Conservation (phyloP, 2,797 vertebrate species). For the Coreius guichenoti region DNA sequence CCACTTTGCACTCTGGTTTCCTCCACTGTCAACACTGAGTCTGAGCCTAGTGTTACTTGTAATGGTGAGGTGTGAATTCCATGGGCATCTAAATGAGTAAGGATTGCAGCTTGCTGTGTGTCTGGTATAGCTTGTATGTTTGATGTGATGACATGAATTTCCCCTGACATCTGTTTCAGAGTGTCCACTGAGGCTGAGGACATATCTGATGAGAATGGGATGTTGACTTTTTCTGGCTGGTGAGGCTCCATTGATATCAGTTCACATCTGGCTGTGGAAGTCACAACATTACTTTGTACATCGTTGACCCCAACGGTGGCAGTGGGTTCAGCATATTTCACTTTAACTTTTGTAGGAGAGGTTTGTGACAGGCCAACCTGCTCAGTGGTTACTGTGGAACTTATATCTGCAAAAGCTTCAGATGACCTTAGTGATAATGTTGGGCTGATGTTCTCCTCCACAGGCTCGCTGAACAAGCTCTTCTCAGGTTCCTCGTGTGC, state of each 20-base stretch:
- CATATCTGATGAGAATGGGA: slow-evolving; percentile 72
- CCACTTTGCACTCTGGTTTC: slow-evolving; percentile 58
- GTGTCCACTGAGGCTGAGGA: slow-evolving; percentile 78
- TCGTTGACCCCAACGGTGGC: slow-evolving; percentile 58
- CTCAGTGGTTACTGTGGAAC: slow-evolving; percentile 77
- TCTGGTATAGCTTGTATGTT: slow-evolving; percentile 76
- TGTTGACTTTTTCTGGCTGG: slow-evolving; percentile 78
- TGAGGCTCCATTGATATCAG: slow-evolving; percentile 78
- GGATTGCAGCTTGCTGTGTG: slow-evolving; percentile 69
- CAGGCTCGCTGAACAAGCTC: slow-evolving; percentile 61
- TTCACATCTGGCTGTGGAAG: slow-evolving; percentile 82
- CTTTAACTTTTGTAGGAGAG: slow-evolving; percentile 78
- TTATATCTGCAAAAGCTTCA: slow-evolving; percentile 79
- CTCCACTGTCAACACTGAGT: slow-evolving; percentile 63
- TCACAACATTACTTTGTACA: slow-evolving; percentile 68
- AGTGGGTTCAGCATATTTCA: slow-evolving; percentile 75
- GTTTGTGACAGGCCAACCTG: slow-evolving; percentile 63
- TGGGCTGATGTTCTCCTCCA: slow-evolving; percentile 72
- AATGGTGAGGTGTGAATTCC: slow-evolving; percentile 55
- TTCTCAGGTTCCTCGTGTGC: slow-evolving; percentile 63
- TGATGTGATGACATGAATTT: slow-evolving; percentile 75
- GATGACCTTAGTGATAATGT: slow-evolving; percentile 77
- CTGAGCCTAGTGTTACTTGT: slow-evolving; percentile 52
- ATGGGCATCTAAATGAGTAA: slow-evolving; percentile 67
- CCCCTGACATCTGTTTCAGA: slow-evolving; percentile 71